Percentiles rank a stretch among this genome's conserved stretches.
Conservation (phyloP, 2,888 invertebrate species). For the Acrobasis suavella region DNA sequence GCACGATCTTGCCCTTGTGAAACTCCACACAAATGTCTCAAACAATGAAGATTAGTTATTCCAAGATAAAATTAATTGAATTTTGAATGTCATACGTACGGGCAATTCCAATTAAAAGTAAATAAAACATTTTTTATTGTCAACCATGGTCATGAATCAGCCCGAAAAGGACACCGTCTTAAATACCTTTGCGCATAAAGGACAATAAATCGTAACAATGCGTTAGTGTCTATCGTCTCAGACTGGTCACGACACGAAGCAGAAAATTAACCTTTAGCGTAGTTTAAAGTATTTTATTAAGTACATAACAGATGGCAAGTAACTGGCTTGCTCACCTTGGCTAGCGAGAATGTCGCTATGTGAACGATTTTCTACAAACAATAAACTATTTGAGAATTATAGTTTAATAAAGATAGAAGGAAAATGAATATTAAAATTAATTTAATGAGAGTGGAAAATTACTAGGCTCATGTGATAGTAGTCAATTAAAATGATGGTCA, state of each 20-base stretch:
- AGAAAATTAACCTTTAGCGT: constrained; percentile 58
- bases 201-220: constrained; percentile 49
- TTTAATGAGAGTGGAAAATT: constrained; percentile 3
- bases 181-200: constrained; percentile 43
- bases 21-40: neutral
- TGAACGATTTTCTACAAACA: constrained; percentile 46
- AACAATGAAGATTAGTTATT: neutral
- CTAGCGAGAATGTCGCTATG: constrained; percentile 52
- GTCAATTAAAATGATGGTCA: constrained; percentile 13
- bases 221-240: constrained; percentile 38
- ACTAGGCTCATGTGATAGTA: constrained; percentile 9
- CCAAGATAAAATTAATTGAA: neutral
- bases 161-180: constrained; percentile 34
- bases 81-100: neutral
- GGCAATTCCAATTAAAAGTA: constrained; percentile 15
- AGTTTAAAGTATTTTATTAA: constrained; percentile 50
- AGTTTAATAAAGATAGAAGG: constrained; percentile 10
- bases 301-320: constrained; percentile 47
- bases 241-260: constrained; percentile 65
- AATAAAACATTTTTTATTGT: constrained; percentile 12
- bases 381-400: constrained; percentile 25
- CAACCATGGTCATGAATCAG: constrained; percentile 9
- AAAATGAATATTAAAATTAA: constrained; percentile 7
- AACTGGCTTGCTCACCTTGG: constrained; percentile 62
- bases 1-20: neutral